Base-by-base conservation (phyloP, 2,113 vertebrate genomes). In the Passer domesticus region DNA sequence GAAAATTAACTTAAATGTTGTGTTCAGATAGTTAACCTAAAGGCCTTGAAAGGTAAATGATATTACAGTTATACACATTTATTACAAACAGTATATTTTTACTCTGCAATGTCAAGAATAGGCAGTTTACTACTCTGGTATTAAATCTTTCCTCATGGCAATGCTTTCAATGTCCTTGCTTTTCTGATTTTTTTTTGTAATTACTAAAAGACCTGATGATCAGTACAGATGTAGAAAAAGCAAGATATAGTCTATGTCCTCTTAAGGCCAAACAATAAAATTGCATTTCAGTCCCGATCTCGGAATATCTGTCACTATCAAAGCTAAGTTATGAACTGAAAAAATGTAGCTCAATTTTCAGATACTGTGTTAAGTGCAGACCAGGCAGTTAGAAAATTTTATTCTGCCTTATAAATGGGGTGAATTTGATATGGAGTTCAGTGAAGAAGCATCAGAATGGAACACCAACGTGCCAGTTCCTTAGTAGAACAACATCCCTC, bases 241-340 rank as follows among this genome's bases (percentile, higher is more conserved):
- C 47, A 66, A 73, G 76, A 83, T 73, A 75, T 11, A 92, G 7
- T 49, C 49, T 87, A 62, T 83, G 28, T 89, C 13, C 21, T 77
- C 60, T 73, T 73, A 85, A 35, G 24, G 46, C 62, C n/a, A 78
- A 89, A 66, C 30, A 96, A 76, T 89, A 82, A 94, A 89, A 92
- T 46, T 93, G 22, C 35, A 85, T 86, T 85, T 86, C 4, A 7
- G 35, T 69, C 73, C 91, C 50, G 53, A 85, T 91, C 79, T 95
- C 67, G 89, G 63, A 92, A 83, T 87, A 70, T 84, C 47, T 88
- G 47, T 83, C 1, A 2, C 63, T 80, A 77, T 80, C 69, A 88
- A 94, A 90, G 47, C 53, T 58, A 82, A 79, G 18, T 77, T 88
- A 87, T 81, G 60, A 95, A 85, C 41, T 77, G 70, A 73, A 92